These are phyloP conservation scores for Ochropleura plecta DNA, from an alignment of 2,888 invertebrate species.

Conservation along the genomic window DNA sequence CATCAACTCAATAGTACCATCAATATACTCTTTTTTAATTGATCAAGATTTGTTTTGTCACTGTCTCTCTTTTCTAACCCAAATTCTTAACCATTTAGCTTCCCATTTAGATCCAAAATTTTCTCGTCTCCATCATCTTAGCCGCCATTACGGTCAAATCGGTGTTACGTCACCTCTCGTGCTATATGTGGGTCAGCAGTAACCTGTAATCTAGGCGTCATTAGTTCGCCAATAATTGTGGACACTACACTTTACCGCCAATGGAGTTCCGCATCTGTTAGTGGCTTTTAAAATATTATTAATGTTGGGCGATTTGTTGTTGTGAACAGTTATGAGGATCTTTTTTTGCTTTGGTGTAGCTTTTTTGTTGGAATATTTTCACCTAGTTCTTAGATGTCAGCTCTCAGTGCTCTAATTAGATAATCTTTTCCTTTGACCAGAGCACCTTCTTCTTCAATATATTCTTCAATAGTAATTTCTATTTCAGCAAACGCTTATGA, in stretches of 20 bases:
- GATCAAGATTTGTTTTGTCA: not conserved
- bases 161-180: slow-evolving; percentile 62
- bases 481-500: not conserved
- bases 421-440: not conserved
- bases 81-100: not conserved
- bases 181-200: slow-evolving; percentile 69
- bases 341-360: not conserved
- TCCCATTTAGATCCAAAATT: slow-evolving; percentile 6
- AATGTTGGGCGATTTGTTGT: not conserved
- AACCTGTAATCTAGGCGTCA: slow-evolving; percentile 71
- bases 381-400: not conserved
- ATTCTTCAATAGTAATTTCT: not conserved
- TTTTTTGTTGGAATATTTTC: not conserved
- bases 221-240: slow-evolving; percentile 71
- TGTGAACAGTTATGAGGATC: not conserved
- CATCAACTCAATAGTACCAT: too few species aligned
- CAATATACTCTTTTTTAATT: not conserved
- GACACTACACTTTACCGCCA: slow-evolving; percentile 49
- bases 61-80: not conserved
- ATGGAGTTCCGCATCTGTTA: slow-evolving; percentile 58
- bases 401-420: not conserved
- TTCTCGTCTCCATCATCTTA: slow-evolving; percentile 45
- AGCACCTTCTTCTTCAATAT: not conserved
- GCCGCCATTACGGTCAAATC: slow-evolving; percentile 53
- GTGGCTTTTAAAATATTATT: slow-evolving; percentile 5